These are phyloP conservation scores for Ramphastos sulfuratus DNA, from an alignment of 2,113 vertebrate genomes.

Conservation along the genomic window DNA sequence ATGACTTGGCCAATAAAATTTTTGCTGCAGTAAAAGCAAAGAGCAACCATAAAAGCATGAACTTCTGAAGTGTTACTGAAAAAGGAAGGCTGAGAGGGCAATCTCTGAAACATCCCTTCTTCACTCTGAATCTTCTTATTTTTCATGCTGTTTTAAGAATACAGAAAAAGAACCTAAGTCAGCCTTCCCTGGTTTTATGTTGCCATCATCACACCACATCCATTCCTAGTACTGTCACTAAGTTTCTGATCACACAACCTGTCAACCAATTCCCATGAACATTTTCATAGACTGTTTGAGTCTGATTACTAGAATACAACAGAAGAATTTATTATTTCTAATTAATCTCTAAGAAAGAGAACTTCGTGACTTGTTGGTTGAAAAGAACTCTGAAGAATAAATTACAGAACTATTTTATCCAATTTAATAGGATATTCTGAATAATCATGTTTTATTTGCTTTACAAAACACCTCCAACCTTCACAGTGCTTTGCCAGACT, in stretches of 20 bases:
- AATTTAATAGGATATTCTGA: rapidly evolving
- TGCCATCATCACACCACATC: background rate
- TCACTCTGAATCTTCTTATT: background rate
- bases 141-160: background rate
- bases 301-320: background rate
- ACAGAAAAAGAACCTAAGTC: background rate
- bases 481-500: background rate
- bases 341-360: background rate
- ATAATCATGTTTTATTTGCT: background rate
- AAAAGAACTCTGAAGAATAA: background rate
- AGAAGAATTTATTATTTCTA: background rate
- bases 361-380: background rate
- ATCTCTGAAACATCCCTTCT: background rate
- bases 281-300: background rate
- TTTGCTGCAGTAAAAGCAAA: background rate
- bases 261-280: background rate
- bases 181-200: background rate
- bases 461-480: background rate
- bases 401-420: background rate
- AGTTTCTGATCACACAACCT: background rate
- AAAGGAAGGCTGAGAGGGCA: background rate
- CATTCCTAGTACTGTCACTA: background rate
- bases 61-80: background rate
- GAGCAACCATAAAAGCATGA: background rate
- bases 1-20: background rate